Evolutionary conservation across 2,113 vertebrate species (phyloP).

Genomic region (Vanacampus margaritifer): DNA sequence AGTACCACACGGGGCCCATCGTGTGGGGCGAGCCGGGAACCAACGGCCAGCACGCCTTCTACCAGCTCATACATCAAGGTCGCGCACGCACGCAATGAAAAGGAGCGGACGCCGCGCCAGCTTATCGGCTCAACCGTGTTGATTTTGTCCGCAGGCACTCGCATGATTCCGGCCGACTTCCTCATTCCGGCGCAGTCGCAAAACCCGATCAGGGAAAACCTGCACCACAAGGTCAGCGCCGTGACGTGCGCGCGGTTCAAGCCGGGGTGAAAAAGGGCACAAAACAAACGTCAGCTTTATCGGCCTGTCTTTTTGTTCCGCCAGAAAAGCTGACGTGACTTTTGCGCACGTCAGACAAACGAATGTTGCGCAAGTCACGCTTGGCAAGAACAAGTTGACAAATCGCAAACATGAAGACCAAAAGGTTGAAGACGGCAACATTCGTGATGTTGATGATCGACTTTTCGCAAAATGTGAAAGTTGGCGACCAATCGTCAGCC

Average conservation of each 20-base stretch:
- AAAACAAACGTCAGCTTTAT: background rate
- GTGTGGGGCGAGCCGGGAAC: conserved; percentile 98
- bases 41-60: conserved; percentile 96
- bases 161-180: conserved; percentile 94
- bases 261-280: background rate
- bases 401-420: no score
- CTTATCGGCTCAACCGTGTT: background rate
- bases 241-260: background rate
- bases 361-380: no score
- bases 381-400: no score
- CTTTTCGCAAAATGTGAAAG: no score
- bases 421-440: no score
- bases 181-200: conserved; percentile 92
- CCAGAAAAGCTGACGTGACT: no score
- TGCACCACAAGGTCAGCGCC: conserved; percentile 86
- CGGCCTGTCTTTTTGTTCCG: background rate
- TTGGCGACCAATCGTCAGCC: no score
- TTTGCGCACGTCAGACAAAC: no score
- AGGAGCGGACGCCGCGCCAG: background rate
- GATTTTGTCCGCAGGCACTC: conserved; percentile 76
- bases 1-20: conserved; percentile 89
- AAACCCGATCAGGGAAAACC: conserved; percentile 85
- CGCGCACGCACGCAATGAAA: background rate
- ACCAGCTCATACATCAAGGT: conserved; percentile 99
- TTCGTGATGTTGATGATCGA: no score